A percentile compares a stretch with the other conserved stretches of the same genome.
These are phyloP conservation scores for Orestias chungarensis DNA, from an alignment of 2,797 vertebrate genomes.

Conservation along the genomic window DNA sequence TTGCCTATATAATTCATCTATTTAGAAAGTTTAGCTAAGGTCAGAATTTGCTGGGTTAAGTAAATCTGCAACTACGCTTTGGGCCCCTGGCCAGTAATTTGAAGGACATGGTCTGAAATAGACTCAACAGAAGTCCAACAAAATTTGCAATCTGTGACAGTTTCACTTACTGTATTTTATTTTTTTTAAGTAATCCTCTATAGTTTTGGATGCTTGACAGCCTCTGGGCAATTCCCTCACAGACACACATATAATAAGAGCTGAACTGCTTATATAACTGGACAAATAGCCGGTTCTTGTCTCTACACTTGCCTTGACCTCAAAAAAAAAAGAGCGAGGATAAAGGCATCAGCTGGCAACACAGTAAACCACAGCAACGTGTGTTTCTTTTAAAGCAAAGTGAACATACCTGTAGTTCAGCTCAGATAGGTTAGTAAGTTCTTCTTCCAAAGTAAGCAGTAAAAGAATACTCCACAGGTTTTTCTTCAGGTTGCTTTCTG, in stretches of 20 bases:
- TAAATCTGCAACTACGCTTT: slow-evolving; percentile 76
- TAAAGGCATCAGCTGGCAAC: slow-evolving; percentile 61
- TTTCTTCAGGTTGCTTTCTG: slow-evolving; percentile 66
- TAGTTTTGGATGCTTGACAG: slow-evolving; percentile 38
- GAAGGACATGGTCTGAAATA: slow-evolving; percentile 71
- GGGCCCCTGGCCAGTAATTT: slow-evolving; percentile 65
- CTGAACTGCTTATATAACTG: slow-evolving; percentile 75
- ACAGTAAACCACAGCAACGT: slow-evolving; percentile 36
- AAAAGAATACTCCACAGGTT: slow-evolving; percentile 79
- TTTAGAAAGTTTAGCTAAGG: slow-evolving; percentile 79
- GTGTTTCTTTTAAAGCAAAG: slow-evolving; percentile 30
- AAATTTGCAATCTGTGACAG: slow-evolving; percentile 24
- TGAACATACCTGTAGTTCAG: slow-evolving; percentile 72
- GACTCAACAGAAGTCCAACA: slow-evolving; percentile 46
- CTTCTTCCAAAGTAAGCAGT: slow-evolving; percentile 55
- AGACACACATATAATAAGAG: slow-evolving; percentile 50
- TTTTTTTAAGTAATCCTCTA: slow-evolving; percentile 6
- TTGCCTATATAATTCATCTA: slow-evolving; percentile 80
- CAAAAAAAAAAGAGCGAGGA: slow-evolving; percentile 66
- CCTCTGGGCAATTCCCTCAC: slow-evolving; percentile 30
- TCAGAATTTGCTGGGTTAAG: slow-evolving; percentile 76
- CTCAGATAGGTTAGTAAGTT: slow-evolving; percentile 48
- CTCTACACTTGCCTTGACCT: slow-evolving; percentile 72
- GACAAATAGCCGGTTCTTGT: slow-evolving; percentile 71
- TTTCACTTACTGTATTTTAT: slow-evolving; percentile 15